phyloP scores from a whole-genome alignment of 2,888 invertebrate genomes.

The Brachyopa scutellaris region DNA sequence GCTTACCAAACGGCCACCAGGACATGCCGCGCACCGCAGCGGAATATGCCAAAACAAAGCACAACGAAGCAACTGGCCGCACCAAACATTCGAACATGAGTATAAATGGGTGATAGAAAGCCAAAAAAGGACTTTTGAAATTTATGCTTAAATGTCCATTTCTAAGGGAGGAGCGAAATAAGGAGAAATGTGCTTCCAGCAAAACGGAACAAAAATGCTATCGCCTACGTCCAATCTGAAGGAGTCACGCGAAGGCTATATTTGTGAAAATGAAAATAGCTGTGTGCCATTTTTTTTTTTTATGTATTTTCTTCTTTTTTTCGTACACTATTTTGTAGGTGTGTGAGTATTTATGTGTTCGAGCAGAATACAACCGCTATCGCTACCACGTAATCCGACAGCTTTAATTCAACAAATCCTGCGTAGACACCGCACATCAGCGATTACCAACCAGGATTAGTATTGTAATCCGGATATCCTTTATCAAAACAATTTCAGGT shows the following conservation, averaged over 20 bases:
- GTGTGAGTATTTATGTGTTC: constrained; percentile 40
- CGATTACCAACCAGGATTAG: constrained; percentile 64
- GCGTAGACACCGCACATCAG: constrained; percentile 65
- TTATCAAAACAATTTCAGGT: constrained; percentile 71
- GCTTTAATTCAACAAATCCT: constrained; percentile 64
- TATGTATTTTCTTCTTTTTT: background rate
- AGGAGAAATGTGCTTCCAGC: constrained; percentile 30
- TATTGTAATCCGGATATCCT: constrained; percentile 69
- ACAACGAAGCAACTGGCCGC: constrained; percentile 46
- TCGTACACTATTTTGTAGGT: background rate
- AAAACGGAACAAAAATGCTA: constrained; percentile 44
- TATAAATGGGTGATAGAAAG: constrained; percentile 61
- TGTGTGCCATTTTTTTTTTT: constrained; percentile 7
- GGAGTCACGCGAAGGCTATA: constrained; percentile 66
- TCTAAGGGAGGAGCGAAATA: constrained; percentile 40
- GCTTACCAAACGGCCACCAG: constrained; percentile 44
- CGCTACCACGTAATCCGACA: constrained; percentile 56
- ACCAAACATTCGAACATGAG: constrained; percentile 52
- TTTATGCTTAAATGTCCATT: constrained; percentile 69
- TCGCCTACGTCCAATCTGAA: constrained; percentile 59
- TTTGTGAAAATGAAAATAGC: constrained; percentile 43
- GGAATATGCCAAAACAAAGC: constrained; percentile 63
- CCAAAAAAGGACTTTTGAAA: constrained; percentile 59
- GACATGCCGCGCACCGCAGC: constrained; percentile 7
- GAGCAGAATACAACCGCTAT: constrained; percentile 49